Percentiles rank a stretch among this genome's conserved stretches.
These are phyloP conservation scores for Sapajus apella DNA, from an alignment of 2,113 vertebrate species.

Conservation along the genomic window DNA sequence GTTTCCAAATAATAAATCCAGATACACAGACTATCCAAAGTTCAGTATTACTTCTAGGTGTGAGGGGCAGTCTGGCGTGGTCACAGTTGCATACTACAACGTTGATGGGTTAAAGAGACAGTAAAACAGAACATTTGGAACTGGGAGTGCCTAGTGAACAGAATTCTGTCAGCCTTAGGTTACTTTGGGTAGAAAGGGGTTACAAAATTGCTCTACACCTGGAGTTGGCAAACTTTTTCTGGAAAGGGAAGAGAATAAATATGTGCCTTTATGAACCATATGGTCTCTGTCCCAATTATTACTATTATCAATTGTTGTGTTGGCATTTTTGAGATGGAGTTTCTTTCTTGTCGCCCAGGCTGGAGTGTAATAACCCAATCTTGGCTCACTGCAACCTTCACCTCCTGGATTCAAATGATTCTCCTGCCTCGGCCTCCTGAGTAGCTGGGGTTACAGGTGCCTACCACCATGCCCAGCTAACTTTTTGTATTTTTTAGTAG, in stretches of 20 bases:
- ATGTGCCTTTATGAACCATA: background rate
- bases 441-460: too few relatives aligned
- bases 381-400: too few relatives aligned
- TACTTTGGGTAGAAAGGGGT: background rate
- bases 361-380: too few relatives aligned
- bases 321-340: too few relatives aligned
- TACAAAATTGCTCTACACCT: background rate
- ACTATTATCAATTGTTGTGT: too few relatives aligned
- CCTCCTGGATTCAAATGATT: too few relatives aligned
- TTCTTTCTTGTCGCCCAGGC: too few relatives aligned
- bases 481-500: too few relatives aligned
- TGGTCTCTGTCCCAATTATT: background rate
- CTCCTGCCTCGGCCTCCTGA: too few relatives aligned
- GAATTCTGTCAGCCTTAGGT: background rate
- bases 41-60: background rate
- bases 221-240: background rate
- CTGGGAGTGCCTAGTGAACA: background rate
- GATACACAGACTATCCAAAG: background rate
- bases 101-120: background rate
- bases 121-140: background rate
- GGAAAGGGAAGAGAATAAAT: background rate
- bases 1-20: background rate
- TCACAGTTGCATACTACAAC: rapidly evolving
- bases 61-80: background rate
- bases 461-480: too few relatives aligned